Evolutionary conservation across 92 coral and sea anemone genomes (phyloP).

Genomic region (Zoanthus gigantus): DNA sequence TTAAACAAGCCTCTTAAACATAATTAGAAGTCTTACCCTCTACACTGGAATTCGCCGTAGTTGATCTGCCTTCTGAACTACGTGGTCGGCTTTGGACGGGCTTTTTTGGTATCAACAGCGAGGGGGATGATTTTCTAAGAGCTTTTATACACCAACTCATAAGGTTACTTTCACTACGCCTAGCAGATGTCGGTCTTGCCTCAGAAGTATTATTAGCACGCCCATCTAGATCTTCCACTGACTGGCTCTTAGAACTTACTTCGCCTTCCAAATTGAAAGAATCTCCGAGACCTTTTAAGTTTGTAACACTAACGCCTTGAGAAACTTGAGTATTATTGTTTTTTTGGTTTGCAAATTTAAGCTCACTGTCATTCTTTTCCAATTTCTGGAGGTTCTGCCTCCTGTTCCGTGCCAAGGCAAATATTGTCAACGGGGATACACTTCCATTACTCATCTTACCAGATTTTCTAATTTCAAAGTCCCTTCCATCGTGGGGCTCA

Average conservation of each 20-base stretch:
- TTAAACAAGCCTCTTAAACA: not conserved
- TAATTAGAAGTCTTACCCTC: constrained; percentile 3
- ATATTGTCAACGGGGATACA: constrained; percentile 83
- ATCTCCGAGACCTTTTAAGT: not conserved
- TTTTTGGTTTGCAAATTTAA: not conserved
- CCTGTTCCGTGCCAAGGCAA: constrained; percentile 81
- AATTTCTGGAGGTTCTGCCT: constrained; percentile 58
- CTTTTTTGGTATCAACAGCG: constrained; percentile 69
- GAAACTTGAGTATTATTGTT: not conserved
- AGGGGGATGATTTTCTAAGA: constrained; percentile 66
- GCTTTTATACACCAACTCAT: constrained; percentile 84
- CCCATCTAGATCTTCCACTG: not conserved
- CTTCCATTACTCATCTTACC: constrained; percentile 11
- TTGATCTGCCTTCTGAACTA: constrained; percentile 67
- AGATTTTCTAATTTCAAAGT: constrained; percentile 51
- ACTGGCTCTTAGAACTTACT: not conserved
- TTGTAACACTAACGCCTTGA: not conserved
- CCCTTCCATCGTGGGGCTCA: constrained; percentile 54
- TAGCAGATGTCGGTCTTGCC: constrained; percentile 50
- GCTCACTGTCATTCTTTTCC: not conserved
- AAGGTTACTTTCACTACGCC: constrained; percentile 57
- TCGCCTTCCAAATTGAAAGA: not conserved
- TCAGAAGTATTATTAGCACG: constrained; percentile 24
- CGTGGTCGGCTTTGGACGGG: constrained; percentile 72
- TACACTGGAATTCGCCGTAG: not conserved